Conservation (phyloP, 2,797 vertebrate genomes). For the Alcedo quadribrachys region DNA sequence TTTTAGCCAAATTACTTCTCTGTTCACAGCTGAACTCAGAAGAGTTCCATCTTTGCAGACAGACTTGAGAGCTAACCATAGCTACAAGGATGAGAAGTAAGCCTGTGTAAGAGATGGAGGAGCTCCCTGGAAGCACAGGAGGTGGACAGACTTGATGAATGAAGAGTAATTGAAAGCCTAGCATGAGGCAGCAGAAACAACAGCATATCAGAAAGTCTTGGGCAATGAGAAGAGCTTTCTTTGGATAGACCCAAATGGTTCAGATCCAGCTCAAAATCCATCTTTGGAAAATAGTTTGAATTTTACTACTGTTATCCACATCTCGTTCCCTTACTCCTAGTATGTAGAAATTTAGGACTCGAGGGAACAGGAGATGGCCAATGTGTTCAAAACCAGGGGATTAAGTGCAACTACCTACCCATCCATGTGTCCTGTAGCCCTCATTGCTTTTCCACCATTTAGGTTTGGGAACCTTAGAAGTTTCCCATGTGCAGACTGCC, state of each 20-base stretch:
- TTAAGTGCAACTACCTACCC: neutral
- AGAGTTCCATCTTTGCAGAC: neutral
- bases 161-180: neutral
- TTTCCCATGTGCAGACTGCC: neutral
- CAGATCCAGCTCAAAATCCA: neutral
- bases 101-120: neutral
- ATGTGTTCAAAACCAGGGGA: neutral
- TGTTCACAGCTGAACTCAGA: neutral
- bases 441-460: neutral
- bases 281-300: neutral
- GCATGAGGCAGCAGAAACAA: rapidly evolving
- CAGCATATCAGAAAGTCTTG: neutral
- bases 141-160: neutral
- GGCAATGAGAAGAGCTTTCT: neutral
- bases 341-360: neutral
- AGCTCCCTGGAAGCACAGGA: neutral
- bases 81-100: neutral
- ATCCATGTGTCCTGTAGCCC: neutral
- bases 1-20: neutral
- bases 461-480: neutral
- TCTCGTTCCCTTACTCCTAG: neutral
- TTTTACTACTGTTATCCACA: neutral
- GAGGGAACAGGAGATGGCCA: neutral
- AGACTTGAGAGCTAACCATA: neutral
- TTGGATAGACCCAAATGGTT: neutral